Evolutionary conservation across 2,888 invertebrate species (phyloP).

Genomic region (Drosophila heteroneura): DNA sequence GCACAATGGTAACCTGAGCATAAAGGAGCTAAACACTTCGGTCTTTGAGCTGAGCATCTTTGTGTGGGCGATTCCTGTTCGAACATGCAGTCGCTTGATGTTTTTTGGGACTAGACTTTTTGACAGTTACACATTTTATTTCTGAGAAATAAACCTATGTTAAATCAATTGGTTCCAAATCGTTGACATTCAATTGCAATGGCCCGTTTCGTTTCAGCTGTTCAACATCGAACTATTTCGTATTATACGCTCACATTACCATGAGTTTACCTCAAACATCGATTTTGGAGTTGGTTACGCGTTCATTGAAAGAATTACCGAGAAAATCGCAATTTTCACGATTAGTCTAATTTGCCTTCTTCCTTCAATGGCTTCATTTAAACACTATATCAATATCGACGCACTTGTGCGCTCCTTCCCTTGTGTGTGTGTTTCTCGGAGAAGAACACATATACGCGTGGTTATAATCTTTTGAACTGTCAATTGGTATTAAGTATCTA

Average conservation of each 20-base stretch:
- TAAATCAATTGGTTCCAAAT: constrained; percentile 80
- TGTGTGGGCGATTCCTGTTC: constrained; percentile 38
- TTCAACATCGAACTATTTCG: constrained; percentile 60
- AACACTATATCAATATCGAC: constrained; percentile 28
- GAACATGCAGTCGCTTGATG: constrained; percentile 24
- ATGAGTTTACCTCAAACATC: constrained; percentile 26
- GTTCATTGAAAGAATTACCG: constrained; percentile 49
- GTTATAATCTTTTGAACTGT: not conserved
- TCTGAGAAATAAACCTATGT: constrained; percentile 64
- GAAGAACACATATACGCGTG: not conserved
- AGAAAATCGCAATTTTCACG: constrained; percentile 76
- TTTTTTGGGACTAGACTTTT: constrained; percentile 37
- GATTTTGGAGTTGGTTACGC: constrained; percentile 56
- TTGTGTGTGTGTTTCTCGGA: not conserved
- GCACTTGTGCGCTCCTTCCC: not conserved
- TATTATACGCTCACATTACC: constrained; percentile 59
- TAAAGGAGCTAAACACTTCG: constrained; percentile 45
- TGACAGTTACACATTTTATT: constrained; percentile 70
- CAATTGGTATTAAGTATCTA: not conserved
- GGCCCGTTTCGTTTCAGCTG: constrained; percentile 67
- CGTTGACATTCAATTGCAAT: constrained; percentile 70
- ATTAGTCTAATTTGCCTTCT: constrained; percentile 55
- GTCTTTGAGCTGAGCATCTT: constrained; percentile 8
- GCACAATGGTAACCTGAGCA: constrained; percentile 30
- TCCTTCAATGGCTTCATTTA: constrained; percentile 60